phyloP scores from a whole-genome alignment of 2,797 vertebrate species.

The Xiphorhynchus erythropygius region DNA sequence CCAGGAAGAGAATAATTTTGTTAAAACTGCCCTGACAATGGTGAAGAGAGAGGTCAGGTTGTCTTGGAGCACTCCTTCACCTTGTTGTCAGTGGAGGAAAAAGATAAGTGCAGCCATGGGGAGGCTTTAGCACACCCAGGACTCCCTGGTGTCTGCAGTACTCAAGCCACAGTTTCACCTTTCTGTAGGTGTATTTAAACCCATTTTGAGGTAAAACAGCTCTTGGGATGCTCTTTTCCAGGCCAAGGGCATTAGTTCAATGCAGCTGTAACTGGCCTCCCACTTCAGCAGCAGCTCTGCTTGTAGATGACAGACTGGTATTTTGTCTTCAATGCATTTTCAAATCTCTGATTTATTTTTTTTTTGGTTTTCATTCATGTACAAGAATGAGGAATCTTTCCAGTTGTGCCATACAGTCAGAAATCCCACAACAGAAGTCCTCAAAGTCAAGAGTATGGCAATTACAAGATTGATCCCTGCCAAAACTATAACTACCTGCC shows the following conservation, averaged over 20 bases:
- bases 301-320: background rate
- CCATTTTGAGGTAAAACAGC: background rate
- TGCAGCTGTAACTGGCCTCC: fast-evolving
- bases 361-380: background rate
- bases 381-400: background rate
- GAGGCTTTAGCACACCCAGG: background rate
- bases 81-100: background rate
- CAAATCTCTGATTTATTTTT: background rate
- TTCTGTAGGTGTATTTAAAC: background rate
- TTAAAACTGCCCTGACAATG: background rate
- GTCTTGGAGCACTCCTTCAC: background rate
- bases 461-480: background rate
- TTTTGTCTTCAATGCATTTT: background rate
- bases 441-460: background rate
- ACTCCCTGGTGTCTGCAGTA: background rate
- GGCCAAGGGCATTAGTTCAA: background rate
- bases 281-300: fast-evolving
- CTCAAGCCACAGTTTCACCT: background rate
- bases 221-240: background rate
- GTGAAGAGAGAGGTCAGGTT: background rate
- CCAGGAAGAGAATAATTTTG: background rate
- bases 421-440: background rate
- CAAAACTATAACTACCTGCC: background rate
- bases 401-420: background rate
- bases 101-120: background rate